Evolutionary conservation across 2,888 invertebrate species (phyloP), one percentile per base, ranked within the genome.

Genomic region (Eilema depressum): DNA sequence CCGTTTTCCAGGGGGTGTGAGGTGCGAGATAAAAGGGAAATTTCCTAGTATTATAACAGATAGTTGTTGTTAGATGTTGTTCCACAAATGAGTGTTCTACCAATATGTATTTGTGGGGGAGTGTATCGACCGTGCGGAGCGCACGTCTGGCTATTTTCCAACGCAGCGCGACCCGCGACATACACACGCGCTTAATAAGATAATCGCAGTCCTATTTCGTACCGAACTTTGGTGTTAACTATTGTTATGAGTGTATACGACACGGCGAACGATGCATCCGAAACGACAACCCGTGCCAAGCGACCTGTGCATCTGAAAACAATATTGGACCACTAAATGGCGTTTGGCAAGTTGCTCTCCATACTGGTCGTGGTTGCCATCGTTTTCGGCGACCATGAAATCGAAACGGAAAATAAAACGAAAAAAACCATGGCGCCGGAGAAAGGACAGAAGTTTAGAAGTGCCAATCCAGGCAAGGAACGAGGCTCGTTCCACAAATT

Each of bases 361-460:
- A 78, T 89, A 71, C 79, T 93, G 68, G 80, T 89, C 78, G 85
- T 93, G 76, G 83, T 92, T 80, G 88, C 90, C 73, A 79, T 91
- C 74, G 90, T 88, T 63, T 77, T 86, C 77, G 88, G 88, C 81
- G 90, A 88, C 76, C 82, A 95, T 92, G 94, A 94, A 87, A 80
- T 90, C 86, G 75, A 93, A 88, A 86, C 92, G 86, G 88, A 92
- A 86, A 85, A 87, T 88, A 91, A 94, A 90, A 83, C 88, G 87
- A 84, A 89, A 87, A 90, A 93, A 87, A 79, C 95, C 93, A 0
- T 94, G 95, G 95, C 88, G 94, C 70, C 92, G 93, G 93, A 94
- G 92, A 94, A 89, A 75, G 93, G 91, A 69, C 89, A 89, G 70
- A 88, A 85, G 26, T 80, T 89, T 5, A 82, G 93, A 17, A 92